phyloP scores from a whole-genome alignment of 1,140 invertebrate genomes.

The Littorina saxatilis region DNA sequence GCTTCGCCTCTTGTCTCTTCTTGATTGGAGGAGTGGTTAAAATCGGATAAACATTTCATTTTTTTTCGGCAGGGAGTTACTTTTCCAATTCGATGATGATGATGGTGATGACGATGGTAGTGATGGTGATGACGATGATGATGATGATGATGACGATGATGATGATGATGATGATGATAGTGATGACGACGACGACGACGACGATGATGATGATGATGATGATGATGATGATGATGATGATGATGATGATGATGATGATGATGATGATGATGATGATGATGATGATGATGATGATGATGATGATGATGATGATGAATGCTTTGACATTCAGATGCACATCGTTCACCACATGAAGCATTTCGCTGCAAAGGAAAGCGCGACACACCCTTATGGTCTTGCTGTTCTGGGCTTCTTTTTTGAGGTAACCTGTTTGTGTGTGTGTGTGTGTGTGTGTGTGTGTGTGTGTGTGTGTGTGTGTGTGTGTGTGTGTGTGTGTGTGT shows the following conservation, averaged over 20 bases:
- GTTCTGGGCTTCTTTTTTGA: constrained; percentile 50
- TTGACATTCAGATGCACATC: constrained; percentile 44
- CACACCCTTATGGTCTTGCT: constrained; percentile 45
- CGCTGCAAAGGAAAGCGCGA: constrained; percentile 6
- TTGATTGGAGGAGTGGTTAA: too few species aligned
- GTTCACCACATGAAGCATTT: constrained; percentile 57
- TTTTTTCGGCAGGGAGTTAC: too few species aligned
- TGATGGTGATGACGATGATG: not conserved
- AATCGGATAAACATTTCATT: too few species aligned
- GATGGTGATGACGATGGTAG: too few species aligned
- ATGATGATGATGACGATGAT: not conserved
- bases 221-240: not conserved
- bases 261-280: too few species aligned
- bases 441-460: not conserved
- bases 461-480: constrained; percentile 3
- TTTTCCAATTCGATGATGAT: not conserved
- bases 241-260: too few species aligned
- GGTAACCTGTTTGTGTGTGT: too few species aligned
- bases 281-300: too few species aligned
- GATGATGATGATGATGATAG: too few species aligned
- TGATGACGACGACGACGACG: too few species aligned
- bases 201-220: not conserved
- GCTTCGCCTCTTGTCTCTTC: too few species aligned
- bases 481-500: not conserved
- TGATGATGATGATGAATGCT: too few species aligned